phyloP scores from a whole-genome alignment of 2,113 vertebrate species.

The Xenopus borealis region DNA sequence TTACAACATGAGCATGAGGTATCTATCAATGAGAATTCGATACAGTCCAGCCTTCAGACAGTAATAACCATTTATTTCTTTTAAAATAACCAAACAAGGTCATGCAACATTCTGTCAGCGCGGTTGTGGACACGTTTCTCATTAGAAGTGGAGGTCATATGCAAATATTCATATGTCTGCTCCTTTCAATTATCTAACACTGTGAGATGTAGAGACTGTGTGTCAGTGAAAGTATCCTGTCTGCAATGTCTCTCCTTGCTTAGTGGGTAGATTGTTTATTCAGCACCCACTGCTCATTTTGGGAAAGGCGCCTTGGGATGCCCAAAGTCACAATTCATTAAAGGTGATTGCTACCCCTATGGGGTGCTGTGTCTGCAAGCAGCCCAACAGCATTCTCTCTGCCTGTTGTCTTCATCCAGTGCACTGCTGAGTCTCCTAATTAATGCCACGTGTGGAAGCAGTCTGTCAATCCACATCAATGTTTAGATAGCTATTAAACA shows the following conservation, averaged over 20 bases:
- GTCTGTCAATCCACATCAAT: conserved; percentile 80
- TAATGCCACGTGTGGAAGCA: conserved; percentile 75
- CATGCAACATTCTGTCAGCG: too few species aligned
- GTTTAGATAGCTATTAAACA: conserved; percentile 82
- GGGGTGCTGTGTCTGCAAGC: conserved; percentile 67
- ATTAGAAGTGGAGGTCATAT: neutral
- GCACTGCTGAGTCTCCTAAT: conserved; percentile 73
- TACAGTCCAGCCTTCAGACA: too few species aligned
- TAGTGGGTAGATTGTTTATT: conserved; percentile 42
- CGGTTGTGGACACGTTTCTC: too few species aligned
- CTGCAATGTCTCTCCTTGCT: conserved; percentile 36
- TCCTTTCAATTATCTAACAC: conserved; percentile 34
- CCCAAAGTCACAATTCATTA: conserved; percentile 64
- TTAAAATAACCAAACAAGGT: too few species aligned
- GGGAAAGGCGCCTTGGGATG: conserved; percentile 58
- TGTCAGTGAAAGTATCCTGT: conserved; percentile 33
- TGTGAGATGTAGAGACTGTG: conserved; percentile 18
- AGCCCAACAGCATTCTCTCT: conserved; percentile 65
- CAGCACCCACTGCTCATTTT: conserved; percentile 59
- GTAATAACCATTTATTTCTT: too few species aligned
- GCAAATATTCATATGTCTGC: neutral
- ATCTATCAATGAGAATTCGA: too few species aligned
- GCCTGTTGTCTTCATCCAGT: conserved; percentile 59
- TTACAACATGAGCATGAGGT: too few species aligned
- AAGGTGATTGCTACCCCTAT: conserved; percentile 59